phyloP scores from a whole-genome alignment of 2,888 invertebrate genomes.

The Lumbricus terrestris region DNA sequence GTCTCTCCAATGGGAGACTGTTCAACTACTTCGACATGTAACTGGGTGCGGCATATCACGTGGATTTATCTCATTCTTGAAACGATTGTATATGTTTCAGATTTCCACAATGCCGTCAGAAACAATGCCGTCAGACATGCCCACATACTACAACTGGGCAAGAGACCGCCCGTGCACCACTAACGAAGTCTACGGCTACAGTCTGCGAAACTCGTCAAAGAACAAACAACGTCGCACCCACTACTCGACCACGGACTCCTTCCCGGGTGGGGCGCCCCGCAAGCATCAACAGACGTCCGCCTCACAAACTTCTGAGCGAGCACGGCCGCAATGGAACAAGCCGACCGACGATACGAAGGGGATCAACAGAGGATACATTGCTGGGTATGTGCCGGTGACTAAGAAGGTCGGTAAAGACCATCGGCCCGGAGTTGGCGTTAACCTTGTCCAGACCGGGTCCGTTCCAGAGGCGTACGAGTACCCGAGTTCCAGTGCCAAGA shows the following conservation, averaged over 20 bases:
- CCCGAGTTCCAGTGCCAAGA: conserved; percentile 23
- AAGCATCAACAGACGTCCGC: background rate
- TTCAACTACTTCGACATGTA: no score
- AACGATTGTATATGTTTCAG: no score
- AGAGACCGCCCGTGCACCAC: conserved; percentile 37
- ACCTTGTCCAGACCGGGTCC: conserved; percentile 16
- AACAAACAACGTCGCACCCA: background rate
- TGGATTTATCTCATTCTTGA: no score
- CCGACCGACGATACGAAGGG: conserved; percentile 5
- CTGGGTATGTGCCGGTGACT: conserved; percentile 30
- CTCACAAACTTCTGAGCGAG: background rate
- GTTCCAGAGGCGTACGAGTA: conserved; percentile 26
- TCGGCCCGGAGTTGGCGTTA: conserved; percentile 19
- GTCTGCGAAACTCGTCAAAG: background rate
- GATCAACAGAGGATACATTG: conserved; percentile 36
- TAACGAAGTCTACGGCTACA: conserved; percentile 37
- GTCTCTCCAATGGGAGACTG: no score
- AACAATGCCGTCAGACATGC: background rate
- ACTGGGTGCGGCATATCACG: no score
- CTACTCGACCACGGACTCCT: background rate
- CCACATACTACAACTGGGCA: conserved; percentile 37
- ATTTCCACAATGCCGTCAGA: background rate
- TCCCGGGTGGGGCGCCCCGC: background rate
- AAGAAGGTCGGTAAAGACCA: conserved; percentile 22
- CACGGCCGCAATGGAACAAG: background rate